A percentile compares a stretch with the other conserved stretches of the same genome.
Conservation (phyloP, 2,888 invertebrate species). For the Seira ritae region DNA sequence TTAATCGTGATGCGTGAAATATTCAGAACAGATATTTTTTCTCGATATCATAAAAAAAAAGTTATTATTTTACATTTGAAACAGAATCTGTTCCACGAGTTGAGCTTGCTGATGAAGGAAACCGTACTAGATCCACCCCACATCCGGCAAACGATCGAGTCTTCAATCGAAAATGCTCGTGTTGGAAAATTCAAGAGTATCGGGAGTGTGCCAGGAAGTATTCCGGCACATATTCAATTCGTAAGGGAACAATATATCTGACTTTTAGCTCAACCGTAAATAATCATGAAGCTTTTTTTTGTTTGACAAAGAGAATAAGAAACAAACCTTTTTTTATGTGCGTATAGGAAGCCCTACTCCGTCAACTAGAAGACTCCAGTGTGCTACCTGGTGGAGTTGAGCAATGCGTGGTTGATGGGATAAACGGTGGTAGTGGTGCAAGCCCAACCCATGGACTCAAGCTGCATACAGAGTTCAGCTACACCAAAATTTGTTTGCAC, state of each 20-base stretch:
- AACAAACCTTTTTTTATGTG: no score
- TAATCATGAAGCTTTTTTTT: no score
- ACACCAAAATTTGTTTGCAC: constrained; percentile 71
- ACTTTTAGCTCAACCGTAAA: no score
- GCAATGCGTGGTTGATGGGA: not conserved
- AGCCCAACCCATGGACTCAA: constrained; percentile 37
- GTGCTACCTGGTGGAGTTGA: constrained; percentile 25
- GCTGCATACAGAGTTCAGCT: constrained; percentile 67
- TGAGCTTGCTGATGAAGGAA: constrained; percentile 68
- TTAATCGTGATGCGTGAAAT: not conserved
- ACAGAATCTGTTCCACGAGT: constrained; percentile 69
- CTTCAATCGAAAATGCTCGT: constrained; percentile 52
- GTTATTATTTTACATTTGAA: not conserved
- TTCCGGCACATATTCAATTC: constrained; percentile 54
- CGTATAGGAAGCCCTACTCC: constrained; percentile 57
- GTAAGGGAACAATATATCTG: constrained; percentile 48
- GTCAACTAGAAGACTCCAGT: constrained; percentile 46
- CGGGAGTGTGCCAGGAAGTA: constrained; percentile 41
- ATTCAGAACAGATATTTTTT: no score
- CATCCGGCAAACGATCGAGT: constrained; percentile 63
- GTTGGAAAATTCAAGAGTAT: constrained; percentile 52
- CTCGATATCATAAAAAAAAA: no score
- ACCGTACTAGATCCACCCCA: constrained; percentile 68
- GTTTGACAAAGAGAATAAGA: no score
- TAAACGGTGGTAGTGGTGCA: no score